These are phyloP conservation scores for Fulica atra DNA, from an alignment of 2,113 vertebrate genomes.

Conservation along the genomic window DNA sequence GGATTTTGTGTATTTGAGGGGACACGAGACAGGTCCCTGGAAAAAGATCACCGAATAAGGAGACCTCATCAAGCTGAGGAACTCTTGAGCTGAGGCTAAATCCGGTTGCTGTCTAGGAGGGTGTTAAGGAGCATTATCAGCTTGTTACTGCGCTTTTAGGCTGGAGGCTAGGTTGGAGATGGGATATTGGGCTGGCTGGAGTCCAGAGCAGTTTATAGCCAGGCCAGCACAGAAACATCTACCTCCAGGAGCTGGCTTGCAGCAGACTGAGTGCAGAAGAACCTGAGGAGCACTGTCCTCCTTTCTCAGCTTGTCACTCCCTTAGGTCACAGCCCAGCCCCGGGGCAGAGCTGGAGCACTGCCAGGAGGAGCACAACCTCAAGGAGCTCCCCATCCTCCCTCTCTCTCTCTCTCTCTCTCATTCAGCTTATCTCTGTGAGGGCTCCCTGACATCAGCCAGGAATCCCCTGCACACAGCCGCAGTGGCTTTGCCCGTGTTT, in stretches of 20 bases:
- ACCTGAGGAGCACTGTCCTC: not conserved
- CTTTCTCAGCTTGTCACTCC: not conserved
- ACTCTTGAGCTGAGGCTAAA: not conserved
- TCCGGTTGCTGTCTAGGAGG: fast-evolving
- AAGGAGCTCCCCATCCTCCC: not conserved
- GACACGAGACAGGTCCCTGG: not conserved
- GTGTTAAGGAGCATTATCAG: not conserved
- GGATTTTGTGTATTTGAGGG: not conserved
- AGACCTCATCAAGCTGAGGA: not conserved
- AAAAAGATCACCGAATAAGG: not conserved
- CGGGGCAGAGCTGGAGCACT: not conserved
- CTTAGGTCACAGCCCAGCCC: not conserved
- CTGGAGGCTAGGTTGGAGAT: not conserved
- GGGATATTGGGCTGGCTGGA: not conserved
- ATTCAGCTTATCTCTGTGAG: not conserved
- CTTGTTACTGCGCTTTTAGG: not conserved
- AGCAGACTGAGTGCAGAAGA: not conserved
- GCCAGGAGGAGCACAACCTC: not conserved
- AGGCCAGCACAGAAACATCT: not conserved
- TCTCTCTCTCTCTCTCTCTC: not conserved
- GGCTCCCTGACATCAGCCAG: slow-evolving; percentile 32
- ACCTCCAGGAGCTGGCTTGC: not conserved
- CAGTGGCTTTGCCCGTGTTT: not conserved
- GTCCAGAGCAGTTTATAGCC: not conserved
- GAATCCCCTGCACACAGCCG: slow-evolving; percentile 38